phyloP scores from a whole-genome alignment of 2,888 invertebrate species.

The Eupeodes luniger region DNA sequence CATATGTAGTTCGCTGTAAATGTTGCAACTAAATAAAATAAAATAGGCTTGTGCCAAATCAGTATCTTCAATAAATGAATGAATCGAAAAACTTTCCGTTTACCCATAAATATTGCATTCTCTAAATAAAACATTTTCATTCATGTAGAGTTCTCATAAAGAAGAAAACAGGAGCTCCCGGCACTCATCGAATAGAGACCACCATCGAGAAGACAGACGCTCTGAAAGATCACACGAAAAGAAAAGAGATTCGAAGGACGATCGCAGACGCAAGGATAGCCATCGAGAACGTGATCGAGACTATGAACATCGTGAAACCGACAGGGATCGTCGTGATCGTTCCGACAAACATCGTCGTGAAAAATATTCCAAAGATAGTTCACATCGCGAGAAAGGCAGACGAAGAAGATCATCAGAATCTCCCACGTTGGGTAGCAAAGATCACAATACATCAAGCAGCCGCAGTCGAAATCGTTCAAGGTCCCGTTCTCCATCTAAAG shows the following conservation, averaged over 20 bases:
- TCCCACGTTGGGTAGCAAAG: conserved; percentile 61
- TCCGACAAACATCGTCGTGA: conserved; percentile 76
- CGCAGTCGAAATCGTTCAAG: conserved; percentile 58
- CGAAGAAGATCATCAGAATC: conserved; percentile 66
- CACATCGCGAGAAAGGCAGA: conserved; percentile 67
- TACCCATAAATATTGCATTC: not conserved
- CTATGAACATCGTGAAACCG: conserved; percentile 59
- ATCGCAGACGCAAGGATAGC: conserved; percentile 72
- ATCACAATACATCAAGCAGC: conserved; percentile 48
- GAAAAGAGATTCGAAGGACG: conserved; percentile 73
- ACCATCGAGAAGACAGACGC: conserved; percentile 59
- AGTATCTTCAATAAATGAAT: no score
- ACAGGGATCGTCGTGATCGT: conserved; percentile 71
- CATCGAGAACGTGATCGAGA: conserved; percentile 69
- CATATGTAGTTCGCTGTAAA: no score
- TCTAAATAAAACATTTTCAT: not conserved
- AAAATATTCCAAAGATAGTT: conserved; percentile 79
- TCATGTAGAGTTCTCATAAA: conserved; percentile 45
- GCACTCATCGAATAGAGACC: conserved; percentile 37
- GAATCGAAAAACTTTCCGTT: not conserved
- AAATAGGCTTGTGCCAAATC: no score
- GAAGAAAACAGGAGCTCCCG: conserved; percentile 50
- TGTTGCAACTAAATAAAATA: no score
- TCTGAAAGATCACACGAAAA: conserved; percentile 71
- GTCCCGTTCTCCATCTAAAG: conserved; percentile 61